Base-by-base conservation (phyloP, 2,113 vertebrate species). In the Caranx ignobilis region DNA sequence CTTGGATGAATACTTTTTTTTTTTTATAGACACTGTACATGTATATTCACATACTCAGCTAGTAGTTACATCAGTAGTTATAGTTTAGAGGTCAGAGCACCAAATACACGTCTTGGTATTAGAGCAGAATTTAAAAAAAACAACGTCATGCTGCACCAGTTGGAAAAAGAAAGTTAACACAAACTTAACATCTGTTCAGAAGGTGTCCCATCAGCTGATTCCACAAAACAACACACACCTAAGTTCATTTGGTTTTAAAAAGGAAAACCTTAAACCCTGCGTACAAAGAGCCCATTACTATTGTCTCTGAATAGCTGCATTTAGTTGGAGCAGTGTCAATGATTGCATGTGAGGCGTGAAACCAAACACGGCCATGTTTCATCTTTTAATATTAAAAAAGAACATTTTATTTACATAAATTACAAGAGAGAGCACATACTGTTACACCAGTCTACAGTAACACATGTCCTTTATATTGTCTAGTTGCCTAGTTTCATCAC, bases 391-490 rank as follows among this genome's bases (percentile, higher is more conserved):
- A 88, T 86, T 86, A 79, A 87, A 89, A 94, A 91, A 93, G 87
- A 88, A 89, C 50, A 85, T 94, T 88, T 94, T 97, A 97, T 97
- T 96, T 97, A 95, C 96, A 96, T 93, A 93, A 96, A 93, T 93
- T 94, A 92, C 93, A 95, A 75, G 69, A 93, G 69, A 93, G 90
- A 86, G 61, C 92, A 95, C 93, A 81, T 86, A 93, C 52, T 88
- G 84, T 85, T 78, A 91, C 92, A 94, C 93, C 78, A 83, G 68
- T 86, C 79, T 84, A 94, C 87, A 87, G 75, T 82, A 85, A 89
- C 88, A 93, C 90, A 90, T 77, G 71, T 87, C 75, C 76, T 83
- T 77, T 87, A 86, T 82, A 83, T 75, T 71, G 77, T 80, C 66
- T 91, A 91, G 79, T 79, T 81, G 59, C 45, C 79, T 92, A 93